A percentile compares a stretch with the other conserved stretches of the same genome.
Evolutionary conservation across 1,140 invertebrate species (phyloP).

Genomic region (Conus ventricosus): DNA sequence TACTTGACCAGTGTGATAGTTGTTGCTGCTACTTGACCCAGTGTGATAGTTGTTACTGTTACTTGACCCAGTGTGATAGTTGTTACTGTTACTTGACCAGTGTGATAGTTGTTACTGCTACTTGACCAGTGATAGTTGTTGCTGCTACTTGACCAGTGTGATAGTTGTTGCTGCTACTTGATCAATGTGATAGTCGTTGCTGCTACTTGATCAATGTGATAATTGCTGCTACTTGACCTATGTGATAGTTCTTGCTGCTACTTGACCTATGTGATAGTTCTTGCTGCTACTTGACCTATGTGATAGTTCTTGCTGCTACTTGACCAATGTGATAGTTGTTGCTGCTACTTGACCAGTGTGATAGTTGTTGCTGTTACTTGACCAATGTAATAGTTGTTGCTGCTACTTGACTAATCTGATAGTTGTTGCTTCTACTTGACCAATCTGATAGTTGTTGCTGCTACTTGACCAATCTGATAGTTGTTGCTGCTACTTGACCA

Average conservation of each 20-base stretch:
- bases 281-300: slow-evolving; percentile 17
- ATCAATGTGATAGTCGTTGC: too few relatives aligned
- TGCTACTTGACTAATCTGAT: not conserved
- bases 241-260: not conserved
- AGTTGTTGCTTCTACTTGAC: slow-evolving; percentile 12
- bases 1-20: not conserved
- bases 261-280: not conserved
- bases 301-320: not conserved
- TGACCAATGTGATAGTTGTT: too few relatives aligned
- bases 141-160: not conserved
- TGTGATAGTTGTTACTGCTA: not conserved
- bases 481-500: not conserved
- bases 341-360: too few relatives aligned
- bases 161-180: too few relatives aligned
- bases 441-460: not conserved
- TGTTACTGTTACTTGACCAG: not conserved
- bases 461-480: too few relatives aligned
- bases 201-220: not conserved
- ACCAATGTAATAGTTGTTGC: not conserved
- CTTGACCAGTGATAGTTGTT: not conserved
- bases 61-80: not conserved
- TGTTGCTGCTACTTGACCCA: not conserved
- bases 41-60: not conserved
- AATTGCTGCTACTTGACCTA: not conserved
- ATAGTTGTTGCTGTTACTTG: too few relatives aligned